Evolutionary conservation across 2,797 vertebrate genomes (phyloP).

Genomic region (Peromyscus aztecus): DNA sequence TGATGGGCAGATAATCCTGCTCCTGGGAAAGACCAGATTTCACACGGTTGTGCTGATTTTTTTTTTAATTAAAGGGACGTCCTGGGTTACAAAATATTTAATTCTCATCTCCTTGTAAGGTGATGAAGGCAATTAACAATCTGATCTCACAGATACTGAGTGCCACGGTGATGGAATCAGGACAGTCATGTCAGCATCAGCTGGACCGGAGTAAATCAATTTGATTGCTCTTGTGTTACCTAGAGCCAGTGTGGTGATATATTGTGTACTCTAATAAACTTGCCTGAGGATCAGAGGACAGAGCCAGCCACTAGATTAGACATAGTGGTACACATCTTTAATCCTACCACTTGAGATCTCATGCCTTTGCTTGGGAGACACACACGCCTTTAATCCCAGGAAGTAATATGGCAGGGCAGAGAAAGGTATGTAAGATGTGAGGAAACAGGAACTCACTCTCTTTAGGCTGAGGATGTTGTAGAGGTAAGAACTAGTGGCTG

Average conservation of each 20-base stretch:
- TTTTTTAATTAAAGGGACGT: constrained; percentile 18
- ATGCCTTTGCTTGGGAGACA: too few species aligned
- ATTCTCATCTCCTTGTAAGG: background rate
- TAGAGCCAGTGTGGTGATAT: background rate
- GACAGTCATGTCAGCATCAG: accelerated
- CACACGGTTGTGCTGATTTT: background rate
- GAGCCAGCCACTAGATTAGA: too few species aligned
- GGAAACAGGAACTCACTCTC: too few species aligned
- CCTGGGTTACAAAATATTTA: background rate
- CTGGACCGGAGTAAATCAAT: accelerated
- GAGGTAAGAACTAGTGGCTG: too few species aligned
- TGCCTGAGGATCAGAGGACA: too few species aligned
- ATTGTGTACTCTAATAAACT: too few species aligned
- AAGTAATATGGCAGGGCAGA: too few species aligned
- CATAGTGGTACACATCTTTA: too few species aligned
- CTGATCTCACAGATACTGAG: background rate
- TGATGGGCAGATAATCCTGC: background rate
- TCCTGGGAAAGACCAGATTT: background rate
- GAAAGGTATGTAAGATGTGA: too few species aligned
- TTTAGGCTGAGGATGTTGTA: too few species aligned
- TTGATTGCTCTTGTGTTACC: background rate
- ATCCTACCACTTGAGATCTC: too few species aligned
- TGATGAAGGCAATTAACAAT: background rate
- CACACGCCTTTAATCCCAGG: too few species aligned
- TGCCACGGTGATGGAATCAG: background rate